Conservation (phyloP, 1,140 invertebrate species). For the Chironomus striatipennis region DNA sequence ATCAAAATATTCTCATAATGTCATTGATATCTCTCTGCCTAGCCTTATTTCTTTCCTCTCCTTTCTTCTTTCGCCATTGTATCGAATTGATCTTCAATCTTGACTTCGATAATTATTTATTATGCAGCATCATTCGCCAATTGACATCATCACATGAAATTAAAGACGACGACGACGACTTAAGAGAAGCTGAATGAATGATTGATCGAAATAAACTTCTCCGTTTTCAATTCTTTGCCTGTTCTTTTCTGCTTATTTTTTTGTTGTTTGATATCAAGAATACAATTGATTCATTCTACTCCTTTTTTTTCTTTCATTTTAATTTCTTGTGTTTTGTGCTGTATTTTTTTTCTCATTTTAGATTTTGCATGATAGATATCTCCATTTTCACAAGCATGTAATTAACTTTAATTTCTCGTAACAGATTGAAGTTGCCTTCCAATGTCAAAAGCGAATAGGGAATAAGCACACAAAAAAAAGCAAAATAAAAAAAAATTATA, state of each 20-base stretch:
- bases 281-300: background rate
- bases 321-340: background rate
- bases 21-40: background rate
- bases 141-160: constrained; percentile 13
- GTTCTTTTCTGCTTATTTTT: too few relatives aligned
- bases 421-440: constrained; percentile 12
- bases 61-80: background rate
- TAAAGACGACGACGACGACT: background rate
- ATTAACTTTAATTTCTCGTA: constrained; percentile 18
- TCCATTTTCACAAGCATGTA: background rate
- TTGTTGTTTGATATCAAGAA: background rate
- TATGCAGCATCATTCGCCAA: constrained; percentile 1
- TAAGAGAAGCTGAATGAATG: background rate
- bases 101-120: constrained; percentile 9
- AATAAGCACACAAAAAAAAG: background rate
- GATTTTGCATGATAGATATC: constrained; percentile 22
- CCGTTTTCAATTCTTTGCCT: too few relatives aligned
- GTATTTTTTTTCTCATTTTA: background rate
- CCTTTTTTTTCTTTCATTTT: background rate
- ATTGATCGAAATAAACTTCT: background rate
- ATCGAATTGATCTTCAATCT: background rate
- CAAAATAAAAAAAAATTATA: background rate
- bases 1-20: constrained; percentile 8
- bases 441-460: background rate
- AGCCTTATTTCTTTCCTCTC: background rate